A percentile compares a stretch with the other conserved stretches of the same genome.
Evolutionary conservation across 2,113 vertebrate genomes (phyloP).

Genomic region (Agapornis roseicollis): DNA sequence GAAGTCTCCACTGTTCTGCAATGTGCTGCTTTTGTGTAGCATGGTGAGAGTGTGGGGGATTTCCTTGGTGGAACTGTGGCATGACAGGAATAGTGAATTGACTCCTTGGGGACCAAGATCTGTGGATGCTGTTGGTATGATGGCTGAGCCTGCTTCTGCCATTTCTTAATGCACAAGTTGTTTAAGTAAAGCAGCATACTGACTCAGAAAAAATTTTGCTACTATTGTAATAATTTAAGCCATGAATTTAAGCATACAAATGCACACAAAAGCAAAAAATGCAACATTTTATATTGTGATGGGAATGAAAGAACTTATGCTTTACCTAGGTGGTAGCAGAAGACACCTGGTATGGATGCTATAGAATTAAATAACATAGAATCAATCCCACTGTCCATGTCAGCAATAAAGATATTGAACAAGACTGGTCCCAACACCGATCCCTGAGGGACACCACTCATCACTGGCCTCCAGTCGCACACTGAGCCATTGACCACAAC

Average conservation of each 20-base stretch:
- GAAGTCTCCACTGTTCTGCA: too few relatives aligned
- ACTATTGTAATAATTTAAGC: not conserved
- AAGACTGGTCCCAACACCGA: too few relatives aligned
- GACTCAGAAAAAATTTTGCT: not conserved
- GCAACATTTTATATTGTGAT: not conserved
- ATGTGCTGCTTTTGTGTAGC: accelerated
- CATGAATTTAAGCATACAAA: not conserved
- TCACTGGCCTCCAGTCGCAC: too few relatives aligned
- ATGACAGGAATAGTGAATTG: accelerated
- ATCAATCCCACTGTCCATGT: too few relatives aligned
- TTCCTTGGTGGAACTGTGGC: accelerated
- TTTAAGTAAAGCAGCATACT: not conserved
- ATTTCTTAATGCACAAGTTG: accelerated
- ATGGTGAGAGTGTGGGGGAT: accelerated
- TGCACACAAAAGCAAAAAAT: not conserved
- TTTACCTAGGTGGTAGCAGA: not conserved
- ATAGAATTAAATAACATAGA: not conserved
- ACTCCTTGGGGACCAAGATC: not conserved
- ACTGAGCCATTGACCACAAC: too few relatives aligned
- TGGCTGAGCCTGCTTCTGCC: not conserved
- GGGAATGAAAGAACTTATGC: not conserved
- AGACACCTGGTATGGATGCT: not conserved
- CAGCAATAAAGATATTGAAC: too few relatives aligned
- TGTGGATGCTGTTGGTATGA: accelerated
- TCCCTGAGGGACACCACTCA: too few relatives aligned